Conservation (phyloP, 2,888 invertebrate genomes). For the Drosophila affinis region DNA sequence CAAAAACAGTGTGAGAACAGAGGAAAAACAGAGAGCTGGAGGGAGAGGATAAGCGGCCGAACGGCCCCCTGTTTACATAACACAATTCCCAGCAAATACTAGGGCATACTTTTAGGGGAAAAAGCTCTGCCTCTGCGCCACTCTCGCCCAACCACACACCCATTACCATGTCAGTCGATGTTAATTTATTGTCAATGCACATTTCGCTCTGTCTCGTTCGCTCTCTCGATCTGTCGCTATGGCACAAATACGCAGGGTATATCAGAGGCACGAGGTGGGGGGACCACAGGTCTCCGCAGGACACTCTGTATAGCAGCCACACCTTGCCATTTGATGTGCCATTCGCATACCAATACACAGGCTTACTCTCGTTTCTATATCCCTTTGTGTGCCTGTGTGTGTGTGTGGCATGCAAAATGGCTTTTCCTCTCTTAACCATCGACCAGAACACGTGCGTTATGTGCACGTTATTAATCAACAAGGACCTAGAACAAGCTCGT, state of each 20-base stretch:
- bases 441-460: slow-evolving; percentile 69
- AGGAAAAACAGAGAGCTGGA: neutral
- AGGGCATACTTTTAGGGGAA: slow-evolving; percentile 31
- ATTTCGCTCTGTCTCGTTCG: slow-evolving; percentile 26
- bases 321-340: neutral
- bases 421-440: slow-evolving; percentile 46
- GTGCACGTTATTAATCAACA: slow-evolving; percentile 76
- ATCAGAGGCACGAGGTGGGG: too few relatives aligned
- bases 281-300: too few relatives aligned
- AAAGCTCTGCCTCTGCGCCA: neutral
- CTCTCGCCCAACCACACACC: slow-evolving; percentile 3
- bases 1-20: too few relatives aligned
- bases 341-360: slow-evolving; percentile 56
- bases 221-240: slow-evolving; percentile 9
- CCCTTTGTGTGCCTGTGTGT: slow-evolving; percentile 4
- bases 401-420: slow-evolving; percentile 56
- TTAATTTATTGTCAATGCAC: slow-evolving; percentile 78
- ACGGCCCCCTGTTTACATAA: slow-evolving; percentile 32
- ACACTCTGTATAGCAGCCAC: neutral
- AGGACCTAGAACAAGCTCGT: slow-evolving; percentile 49
- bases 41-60: neutral
- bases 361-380: slow-evolving; percentile 4
- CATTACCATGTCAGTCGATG: slow-evolving; percentile 67
- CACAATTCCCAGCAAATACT: slow-evolving; percentile 34
- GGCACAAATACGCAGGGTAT: slow-evolving; percentile 34